Evolutionary conservation across 2,797 vertebrate species (phyloP), one percentile per base, ranked within the genome.

Genomic region (Aplochiton taeniatus): DNA sequence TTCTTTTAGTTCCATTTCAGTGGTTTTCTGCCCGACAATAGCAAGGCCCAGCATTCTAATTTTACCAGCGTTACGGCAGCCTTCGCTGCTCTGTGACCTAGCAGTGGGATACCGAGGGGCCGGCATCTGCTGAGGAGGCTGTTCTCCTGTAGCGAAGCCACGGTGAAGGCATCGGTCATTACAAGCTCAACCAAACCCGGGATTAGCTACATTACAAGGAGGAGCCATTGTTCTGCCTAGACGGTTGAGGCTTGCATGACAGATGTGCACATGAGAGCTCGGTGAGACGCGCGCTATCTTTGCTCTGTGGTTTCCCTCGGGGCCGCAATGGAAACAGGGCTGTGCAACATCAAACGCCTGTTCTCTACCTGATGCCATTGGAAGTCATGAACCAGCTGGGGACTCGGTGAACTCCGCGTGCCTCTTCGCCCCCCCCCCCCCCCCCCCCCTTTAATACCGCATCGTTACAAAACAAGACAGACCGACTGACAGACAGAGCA

Each of bases 401-500:
- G 75, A 81, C n/a, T n/a, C n/a, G n/a, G 31, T 77, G 75, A 85
- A 80, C 69, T 75, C 31, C 0, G 64, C 75, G 65, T 72, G 64
- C 72, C 62, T 64, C 56, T 46, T 48, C 16, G n/a, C 18, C 19
- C 55, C 68, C 66, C 8, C 51, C 81, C 82, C 83, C 42, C 77
- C 83, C 72, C 65, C 53, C 64, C 31, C 19, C 41, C 31, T 6
- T 6, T 6, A 8, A 69, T 69, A 74, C 77, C 82, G 82, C 81
- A 77, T 74, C 75, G 75, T 81, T 84, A 89, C 84, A 90, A 90
- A 64, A 20, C 54, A 42, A 48, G 47, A 56, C 64, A 52, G 59
- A 87, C 84, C 82, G 67, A 83, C 82, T 80, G 83, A 83, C 81
- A 77, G 81, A 86, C 86, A 79, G 75, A 85, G 80, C 87, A 83